Evolutionary conservation across 2,113 vertebrate species (phyloP).

Genomic region (Platichthys flesus): DNA sequence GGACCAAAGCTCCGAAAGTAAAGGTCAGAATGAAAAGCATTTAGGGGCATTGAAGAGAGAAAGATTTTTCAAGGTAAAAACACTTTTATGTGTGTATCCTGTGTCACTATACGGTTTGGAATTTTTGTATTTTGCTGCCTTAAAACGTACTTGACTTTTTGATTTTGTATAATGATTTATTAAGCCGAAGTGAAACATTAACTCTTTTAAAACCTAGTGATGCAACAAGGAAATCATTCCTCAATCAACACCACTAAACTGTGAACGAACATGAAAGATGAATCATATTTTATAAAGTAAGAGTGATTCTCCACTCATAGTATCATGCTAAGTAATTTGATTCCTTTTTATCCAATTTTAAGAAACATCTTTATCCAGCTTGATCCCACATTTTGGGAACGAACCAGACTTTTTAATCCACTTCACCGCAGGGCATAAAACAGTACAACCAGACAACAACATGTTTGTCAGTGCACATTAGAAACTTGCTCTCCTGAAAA

Average conservation of each 20-base stretch:
- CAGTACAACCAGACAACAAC: slow-evolving; percentile 26
- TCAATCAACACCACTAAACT: not conserved
- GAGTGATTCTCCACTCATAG: slow-evolving; percentile 9
- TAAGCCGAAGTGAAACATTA: not conserved
- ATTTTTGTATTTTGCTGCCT: not conserved
- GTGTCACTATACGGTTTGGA: not conserved
- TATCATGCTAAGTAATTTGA: slow-evolving; percentile 11
- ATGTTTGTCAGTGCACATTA: slow-evolving; percentile 41
- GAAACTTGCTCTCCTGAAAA: slow-evolving; percentile 33
- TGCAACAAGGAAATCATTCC: not conserved
- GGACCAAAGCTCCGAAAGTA: not conserved
- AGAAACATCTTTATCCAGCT: slow-evolving; percentile 49
- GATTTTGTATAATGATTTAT: not conserved
- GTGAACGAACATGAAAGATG: not conserved
- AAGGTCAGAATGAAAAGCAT: not conserved
- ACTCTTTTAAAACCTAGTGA: not conserved
- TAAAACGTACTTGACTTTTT: not conserved
- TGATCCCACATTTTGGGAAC: slow-evolving; percentile 50
- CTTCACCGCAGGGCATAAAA: slow-evolving; percentile 30
- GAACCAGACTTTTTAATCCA: slow-evolving; percentile 57
- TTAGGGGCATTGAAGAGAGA: not conserved
- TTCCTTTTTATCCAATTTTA: slow-evolving; percentile 7
- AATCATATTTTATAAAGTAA: no score
- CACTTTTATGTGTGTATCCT: not conserved
- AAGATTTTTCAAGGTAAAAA: not conserved